Base-by-base conservation (phyloP, 2,113 vertebrate genomes). In the Verasper variegatus region DNA sequence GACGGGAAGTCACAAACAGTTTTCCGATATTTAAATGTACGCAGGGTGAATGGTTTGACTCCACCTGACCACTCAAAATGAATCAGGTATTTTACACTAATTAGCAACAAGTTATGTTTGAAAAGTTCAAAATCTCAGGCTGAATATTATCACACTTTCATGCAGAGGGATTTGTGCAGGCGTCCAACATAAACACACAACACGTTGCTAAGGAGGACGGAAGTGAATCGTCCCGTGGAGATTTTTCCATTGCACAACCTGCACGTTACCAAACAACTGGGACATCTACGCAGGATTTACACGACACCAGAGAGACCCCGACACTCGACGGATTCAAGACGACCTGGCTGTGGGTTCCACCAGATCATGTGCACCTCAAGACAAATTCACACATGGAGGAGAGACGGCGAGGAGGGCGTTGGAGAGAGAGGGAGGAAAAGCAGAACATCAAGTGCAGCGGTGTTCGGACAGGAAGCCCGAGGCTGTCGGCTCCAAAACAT, bases 121-220 rank as follows among this genome's bases (percentile, higher is more conserved):
- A 52, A 47, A 40, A 47, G 15, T 17, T 52, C 51, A 11, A 13
- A 45, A 20, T 18, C 17, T 51, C 47, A 0, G 17, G 17, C 49
- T 18, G 59, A 23, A 70, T 61, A 59, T 45, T 2, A 12, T 45
- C 9, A 15, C 40, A 15, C 31, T 18, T 40, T 54, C 17, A 62
- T 7, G 45, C 45, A 21, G 10, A 26, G 23, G 64, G 57, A 52
- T 35, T 21, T 65, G 24, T 26, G 5, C 66, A 49, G 61, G n/a
- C 70, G 6, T 68, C 71, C 79, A 80, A 77, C 35, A 80, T 8
- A 23, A 23, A 56, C 54, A 56, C 4, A n/a, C 13, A 8, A 42
- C 40, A 42, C 13, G 42, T 15, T 13, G 42, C 42, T 45, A 2
- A 45, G 7, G 10, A 45, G 11, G 42, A 45, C 12, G 6, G 10